Percentiles rank a stretch among this genome's conserved stretches.
Evolutionary conservation across 2,113 vertebrate genomes (phyloP).

Genomic region (Cranoglanis bouderius): DNA sequence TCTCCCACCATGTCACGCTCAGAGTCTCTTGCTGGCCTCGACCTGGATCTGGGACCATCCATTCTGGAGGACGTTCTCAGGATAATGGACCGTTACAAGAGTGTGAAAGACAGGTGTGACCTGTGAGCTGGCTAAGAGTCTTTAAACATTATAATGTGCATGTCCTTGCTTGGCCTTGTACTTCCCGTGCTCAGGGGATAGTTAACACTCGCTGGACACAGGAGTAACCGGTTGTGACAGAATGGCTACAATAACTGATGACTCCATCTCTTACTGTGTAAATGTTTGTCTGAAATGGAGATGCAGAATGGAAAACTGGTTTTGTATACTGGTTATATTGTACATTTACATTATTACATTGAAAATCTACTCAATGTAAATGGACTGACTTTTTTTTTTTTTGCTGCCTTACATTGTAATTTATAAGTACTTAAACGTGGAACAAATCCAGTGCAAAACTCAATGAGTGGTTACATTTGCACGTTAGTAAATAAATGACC

Average conservation of each 20-base stretch:
- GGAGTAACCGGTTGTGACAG: neutral
- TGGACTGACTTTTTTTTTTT: neutral
- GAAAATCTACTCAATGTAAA: neutral
- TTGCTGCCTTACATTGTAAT: neutral
- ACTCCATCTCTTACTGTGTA: conserved; percentile 13
- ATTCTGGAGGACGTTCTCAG: conserved; percentile 80
- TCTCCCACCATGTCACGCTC: conserved; percentile 62
- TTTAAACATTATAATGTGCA: conserved; percentile 4
- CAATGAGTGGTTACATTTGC: neutral
- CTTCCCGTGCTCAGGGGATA: conserved; percentile 7
- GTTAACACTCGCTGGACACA: neutral
- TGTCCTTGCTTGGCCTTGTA: neutral
- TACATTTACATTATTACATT: conserved; percentile 15
- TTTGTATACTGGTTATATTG: conserved; percentile 17
- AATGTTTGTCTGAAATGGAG: neutral
- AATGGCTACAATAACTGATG: conserved; percentile 9
- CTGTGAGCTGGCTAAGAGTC: conserved; percentile 10
- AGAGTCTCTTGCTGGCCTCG: conserved; percentile 68
- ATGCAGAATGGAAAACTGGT: conserved; percentile 1
- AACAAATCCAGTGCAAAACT: conserved; percentile 5
- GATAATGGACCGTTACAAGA: conserved; percentile 82
- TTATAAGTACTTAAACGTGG: neutral
- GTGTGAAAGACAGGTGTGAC: conserved; percentile 62
- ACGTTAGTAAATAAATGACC: neutral
- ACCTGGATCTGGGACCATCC: conserved; percentile 80